Conservation (phyloP, 2,797 vertebrate genomes). For the Iguana delicatissima region DNA sequence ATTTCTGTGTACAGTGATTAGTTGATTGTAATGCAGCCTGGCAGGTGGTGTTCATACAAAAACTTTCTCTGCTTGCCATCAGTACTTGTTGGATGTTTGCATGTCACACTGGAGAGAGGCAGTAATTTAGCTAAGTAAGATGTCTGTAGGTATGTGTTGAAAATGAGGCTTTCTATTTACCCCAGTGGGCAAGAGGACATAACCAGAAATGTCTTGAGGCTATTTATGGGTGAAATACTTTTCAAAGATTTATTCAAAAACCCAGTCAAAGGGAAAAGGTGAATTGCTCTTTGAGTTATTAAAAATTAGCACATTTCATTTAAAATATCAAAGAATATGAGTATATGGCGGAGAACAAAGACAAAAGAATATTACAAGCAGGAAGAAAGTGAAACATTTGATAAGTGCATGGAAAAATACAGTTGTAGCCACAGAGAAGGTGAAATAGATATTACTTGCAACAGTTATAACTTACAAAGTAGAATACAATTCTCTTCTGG, state of each 20-base stretch:
- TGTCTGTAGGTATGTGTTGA: neutral
- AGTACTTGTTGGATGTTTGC: neutral
- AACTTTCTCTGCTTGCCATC: constrained; percentile 40
- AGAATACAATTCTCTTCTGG: neutral
- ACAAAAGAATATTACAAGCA: neutral
- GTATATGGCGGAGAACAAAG: neutral
- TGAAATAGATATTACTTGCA: neutral
- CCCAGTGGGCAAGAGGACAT: neutral
- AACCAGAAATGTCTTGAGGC: neutral
- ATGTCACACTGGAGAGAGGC: constrained; percentile 46
- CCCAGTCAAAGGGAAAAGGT: neutral
- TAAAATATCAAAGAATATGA: neutral
- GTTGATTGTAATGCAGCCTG: constrained; percentile 72
- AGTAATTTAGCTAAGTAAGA: constrained; percentile 43
- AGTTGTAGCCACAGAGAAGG: neutral
- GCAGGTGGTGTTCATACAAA: constrained; percentile 69
- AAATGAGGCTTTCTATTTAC: neutral
- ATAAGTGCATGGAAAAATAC: neutral
- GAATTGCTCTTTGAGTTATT: neutral
- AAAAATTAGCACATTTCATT: neutral
- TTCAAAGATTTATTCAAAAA: neutral
- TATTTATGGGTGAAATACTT: neutral
- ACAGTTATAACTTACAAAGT: neutral
- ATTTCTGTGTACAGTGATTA: constrained; percentile 75
- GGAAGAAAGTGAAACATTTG: neutral